Evolutionary conservation across 2,113 vertebrate species (phyloP).

Genomic region (Panthera leo): DNA sequence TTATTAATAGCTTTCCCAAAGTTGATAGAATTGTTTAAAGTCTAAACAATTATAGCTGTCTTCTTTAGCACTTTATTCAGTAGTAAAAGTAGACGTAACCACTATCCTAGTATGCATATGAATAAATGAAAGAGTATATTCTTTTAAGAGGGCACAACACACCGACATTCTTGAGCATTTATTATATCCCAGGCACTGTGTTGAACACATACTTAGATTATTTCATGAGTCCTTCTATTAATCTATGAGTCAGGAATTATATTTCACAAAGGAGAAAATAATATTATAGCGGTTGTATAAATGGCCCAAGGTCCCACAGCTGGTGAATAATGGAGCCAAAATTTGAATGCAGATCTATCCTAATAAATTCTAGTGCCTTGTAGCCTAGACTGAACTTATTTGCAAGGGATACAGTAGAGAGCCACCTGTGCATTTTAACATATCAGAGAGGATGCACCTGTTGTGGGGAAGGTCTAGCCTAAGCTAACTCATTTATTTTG

Average conservation of each 20-base stretch:
- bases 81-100: not conserved
- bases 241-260: not conserved
- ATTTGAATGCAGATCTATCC: not conserved
- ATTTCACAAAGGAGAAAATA: not conserved
- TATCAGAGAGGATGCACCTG: not conserved
- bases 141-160: not conserved
- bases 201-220: not conserved
- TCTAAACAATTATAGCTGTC: not conserved
- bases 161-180: not conserved
- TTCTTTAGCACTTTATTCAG: not conserved
- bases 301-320: not conserved
- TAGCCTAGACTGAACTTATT: not conserved
- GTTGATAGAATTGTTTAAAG: not conserved
- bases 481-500: not conserved
- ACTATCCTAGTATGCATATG: not conserved
- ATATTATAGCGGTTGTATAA: not conserved
- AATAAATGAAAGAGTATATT: not conserved
- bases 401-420: not conserved
- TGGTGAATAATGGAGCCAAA: not conserved
- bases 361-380: not conserved
- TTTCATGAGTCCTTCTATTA: not conserved
- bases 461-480: not conserved
- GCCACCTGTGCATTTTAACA: not conserved
- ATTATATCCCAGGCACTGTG: not conserved
- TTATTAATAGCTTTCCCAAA: conserved; percentile 1